Evolutionary conservation across 1,140 invertebrate species (phyloP), one percentile per base, ranked within the genome.

Genomic region (Zaprionus ornatus): DNA sequence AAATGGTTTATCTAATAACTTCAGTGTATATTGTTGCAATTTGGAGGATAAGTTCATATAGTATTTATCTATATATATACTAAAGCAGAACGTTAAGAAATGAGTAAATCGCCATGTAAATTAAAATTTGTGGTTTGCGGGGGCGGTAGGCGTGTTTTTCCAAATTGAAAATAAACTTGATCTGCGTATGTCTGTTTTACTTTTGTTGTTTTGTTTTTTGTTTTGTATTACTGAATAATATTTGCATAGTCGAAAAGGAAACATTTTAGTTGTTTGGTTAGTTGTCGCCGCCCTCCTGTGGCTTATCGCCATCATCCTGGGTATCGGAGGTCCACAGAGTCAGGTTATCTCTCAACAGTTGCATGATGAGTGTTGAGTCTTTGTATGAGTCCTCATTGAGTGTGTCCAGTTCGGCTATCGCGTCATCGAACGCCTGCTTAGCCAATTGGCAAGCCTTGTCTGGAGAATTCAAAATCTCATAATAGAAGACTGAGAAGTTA

Each of bases 401-500:
- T 93, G 98, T 99, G 95, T 99, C 99, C 94, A 99, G 94, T 94
- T 99, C 98, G 91, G 98, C 98, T 94, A 99, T 99, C 93, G 99
- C 99, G 93, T 99, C 98, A 94, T 99, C 99, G 95, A 99, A 99
- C 77, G 99, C 98, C 96, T 98, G 97, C 96, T 99, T 99, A 91
- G 99, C 99, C 94, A 99, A 95, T 93, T 98, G 97, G 95, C 98
- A 99, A 93, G 99, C 99, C 94, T 98, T 98, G 94, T 99, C 98
- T 94, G 98, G 98, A 93, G 97, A 98, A 95, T 99, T 99, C 94
- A 99, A 96, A 93, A 99, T 99, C 96, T 99, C 99, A 95, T 99
- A 99, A 95, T 99, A 99, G 95, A 99, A 99, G 93, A 99, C 99
- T 92, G 98, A 99, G 95, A 99, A 99, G 95, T 99, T 99, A 93